phyloP scores from a whole-genome alignment of 2,797 vertebrate genomes.

The Crax fasciolata region DNA sequence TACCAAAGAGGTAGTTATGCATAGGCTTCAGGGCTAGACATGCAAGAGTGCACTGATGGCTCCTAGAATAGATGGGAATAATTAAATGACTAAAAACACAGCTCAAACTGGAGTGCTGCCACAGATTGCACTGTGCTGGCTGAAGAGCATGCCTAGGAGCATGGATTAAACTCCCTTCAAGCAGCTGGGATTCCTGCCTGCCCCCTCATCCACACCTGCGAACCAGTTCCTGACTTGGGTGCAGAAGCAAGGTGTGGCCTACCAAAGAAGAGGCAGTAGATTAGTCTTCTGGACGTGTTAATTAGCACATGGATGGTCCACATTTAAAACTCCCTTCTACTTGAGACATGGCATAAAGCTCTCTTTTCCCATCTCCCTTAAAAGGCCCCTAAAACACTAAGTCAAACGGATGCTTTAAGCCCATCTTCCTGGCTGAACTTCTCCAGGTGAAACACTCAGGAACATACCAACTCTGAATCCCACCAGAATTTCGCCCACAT shows the following conservation, averaged over 20 bases:
- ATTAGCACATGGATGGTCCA: rapidly evolving
- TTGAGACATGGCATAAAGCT: rapidly evolving
- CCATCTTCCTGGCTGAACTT: not conserved
- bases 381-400: not conserved
- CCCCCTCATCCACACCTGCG: not conserved
- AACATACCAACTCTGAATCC: not conserved
- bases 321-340: not conserved
- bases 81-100: conserved; percentile 35
- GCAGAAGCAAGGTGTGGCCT: not conserved
- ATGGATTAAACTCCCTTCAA: not conserved
- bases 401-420: not conserved
- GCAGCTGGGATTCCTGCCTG: not conserved
- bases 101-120: conserved; percentile 10
- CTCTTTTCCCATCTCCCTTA: not conserved
- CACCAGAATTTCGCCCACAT: not conserved
- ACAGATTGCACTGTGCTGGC: not conserved
- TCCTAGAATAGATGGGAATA: conserved; percentile 28
- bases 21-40: not conserved
- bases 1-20: not conserved
- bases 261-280: not conserved
- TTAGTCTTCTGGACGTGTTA: not conserved
- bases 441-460: not conserved
- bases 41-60: rapidly evolving
- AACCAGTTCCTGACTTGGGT: not conserved
- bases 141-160: not conserved